These are phyloP conservation scores for Diaphora mendica DNA, from an alignment of 2,888 invertebrate species.

Conservation along the genomic window DNA sequence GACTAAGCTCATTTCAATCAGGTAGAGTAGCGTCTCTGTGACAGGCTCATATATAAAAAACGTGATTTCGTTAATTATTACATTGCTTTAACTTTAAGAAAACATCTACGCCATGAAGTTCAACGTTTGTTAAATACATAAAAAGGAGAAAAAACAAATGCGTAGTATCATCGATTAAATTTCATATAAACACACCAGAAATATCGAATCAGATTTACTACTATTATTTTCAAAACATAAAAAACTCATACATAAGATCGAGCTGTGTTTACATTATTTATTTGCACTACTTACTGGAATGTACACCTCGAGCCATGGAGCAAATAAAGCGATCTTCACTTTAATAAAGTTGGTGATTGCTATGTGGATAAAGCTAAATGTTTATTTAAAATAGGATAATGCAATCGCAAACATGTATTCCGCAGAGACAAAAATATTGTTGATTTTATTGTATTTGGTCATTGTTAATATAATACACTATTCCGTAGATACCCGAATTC, in stretches of 20 bases:
- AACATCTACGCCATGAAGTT: too few relatives aligned
- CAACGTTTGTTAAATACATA: too few relatives aligned
- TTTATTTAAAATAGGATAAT: constrained; percentile 14
- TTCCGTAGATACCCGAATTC: too few relatives aligned
- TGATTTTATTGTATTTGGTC: background rate
- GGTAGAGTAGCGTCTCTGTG: too few relatives aligned
- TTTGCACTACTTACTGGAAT: constrained; percentile 14
- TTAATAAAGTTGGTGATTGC: constrained; percentile 18
- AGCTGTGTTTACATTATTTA: constrained; percentile 25
- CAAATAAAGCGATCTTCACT: constrained; percentile 23
- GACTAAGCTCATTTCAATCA: too few relatives aligned
- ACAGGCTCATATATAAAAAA: too few relatives aligned
- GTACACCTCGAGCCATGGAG: constrained; percentile 12
- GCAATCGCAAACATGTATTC: background rate
- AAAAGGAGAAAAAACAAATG: too few relatives aligned
- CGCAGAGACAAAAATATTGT: background rate
- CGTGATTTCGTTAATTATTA: too few relatives aligned
- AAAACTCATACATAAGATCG: constrained; percentile 29
- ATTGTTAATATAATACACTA: background rate
- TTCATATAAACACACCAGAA: too few relatives aligned
- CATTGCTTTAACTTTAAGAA: too few relatives aligned
- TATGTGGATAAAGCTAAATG: constrained; percentile 17
- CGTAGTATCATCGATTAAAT: too few relatives aligned
- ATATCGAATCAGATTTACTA: too few relatives aligned
- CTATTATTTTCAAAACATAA: constrained; percentile 11